Percentiles rank a stretch among this genome's conserved stretches.
phyloP scores from a whole-genome alignment of 1,140 invertebrate species.

The Hycleus cichorii region DNA sequence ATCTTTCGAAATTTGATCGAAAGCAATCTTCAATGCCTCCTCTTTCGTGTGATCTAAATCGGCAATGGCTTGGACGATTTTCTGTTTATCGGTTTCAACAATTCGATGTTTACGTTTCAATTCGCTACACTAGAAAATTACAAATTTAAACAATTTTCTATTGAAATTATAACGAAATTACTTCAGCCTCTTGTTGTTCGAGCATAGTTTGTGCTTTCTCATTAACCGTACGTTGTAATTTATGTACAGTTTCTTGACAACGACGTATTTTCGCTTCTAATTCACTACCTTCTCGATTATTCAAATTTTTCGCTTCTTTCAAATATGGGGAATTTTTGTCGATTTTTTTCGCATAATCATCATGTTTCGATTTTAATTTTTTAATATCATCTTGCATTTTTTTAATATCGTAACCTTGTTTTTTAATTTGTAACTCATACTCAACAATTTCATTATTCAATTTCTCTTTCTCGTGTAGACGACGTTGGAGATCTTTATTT shows the following conservation, averaged over 20 bases:
- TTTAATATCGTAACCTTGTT: constrained; percentile 64
- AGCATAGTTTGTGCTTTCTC: constrained; percentile 79
- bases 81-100: constrained; percentile 79
- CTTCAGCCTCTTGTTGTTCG: constrained; percentile 78
- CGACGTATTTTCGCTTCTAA: constrained; percentile 51
- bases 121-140: constrained; percentile 59
- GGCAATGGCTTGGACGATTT: constrained; percentile 74
- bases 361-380: constrained; percentile 12
- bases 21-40: constrained; percentile 70
- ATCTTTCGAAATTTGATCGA: constrained; percentile 78
- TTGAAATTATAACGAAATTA: constrained; percentile 28
- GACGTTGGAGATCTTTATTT: constrained; percentile 66
- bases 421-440: constrained; percentile 68
- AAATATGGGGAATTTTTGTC: constrained; percentile 26
- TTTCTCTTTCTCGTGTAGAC: constrained; percentile 57
- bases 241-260: constrained; percentile 60
- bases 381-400: constrained; percentile 49
- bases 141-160: background rate
- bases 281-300: constrained; percentile 35
- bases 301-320: constrained; percentile 27
- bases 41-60: constrained; percentile 88
- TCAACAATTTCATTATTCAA: constrained; percentile 59
- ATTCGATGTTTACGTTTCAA: constrained; percentile 73
- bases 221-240: constrained; percentile 74
- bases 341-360: background rate